Evolutionary conservation across 2,797 vertebrate species (phyloP), one percentile per base, ranked within the genome.

Genomic region (Phylloscopus collybita): DNA sequence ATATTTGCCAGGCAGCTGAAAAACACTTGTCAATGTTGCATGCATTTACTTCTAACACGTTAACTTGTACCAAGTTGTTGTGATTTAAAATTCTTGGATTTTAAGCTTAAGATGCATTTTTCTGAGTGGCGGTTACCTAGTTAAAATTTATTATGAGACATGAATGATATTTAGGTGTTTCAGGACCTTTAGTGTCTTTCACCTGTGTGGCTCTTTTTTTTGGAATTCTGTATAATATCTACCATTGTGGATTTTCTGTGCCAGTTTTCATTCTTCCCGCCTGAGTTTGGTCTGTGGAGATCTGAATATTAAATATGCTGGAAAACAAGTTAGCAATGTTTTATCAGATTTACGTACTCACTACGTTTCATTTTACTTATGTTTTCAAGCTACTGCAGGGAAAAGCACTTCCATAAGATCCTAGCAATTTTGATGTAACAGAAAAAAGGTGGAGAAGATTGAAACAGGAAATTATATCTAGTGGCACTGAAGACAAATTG

Each of bases 401-500:
- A 66, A 91, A 86, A 93, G 25, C 4, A 40, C 13, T n/a, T 57
- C 4, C 45, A 44, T 72, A 75, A 87, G 83, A 70, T 59, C 11
- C 67, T 56, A 75, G 8, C 10, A 30, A 32, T 82, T 91, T 70
- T 73, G 25, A 70, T 79, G 22, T 11, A 69, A 76, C 5, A 47
- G 49, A 75, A 79, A 74, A 60, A 20, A 74, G 26, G 36, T 40
- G 13, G 86, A 67, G 30, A 80, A 85, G 64, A 83, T 29, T 61
- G 69, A 85, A 92, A 67, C 40, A 87, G 34, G 34, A 88, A 90
- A 75, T 78, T 85, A 21, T 73, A 47, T 70, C 42, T 70, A 70
- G 27, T 74, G 53, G 25, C 72, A 87, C 16, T 44, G 74, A 93
- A 91, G 84, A 95, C 49, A 92, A 93, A 96, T 82, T 76, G 13